Conservation (phyloP, 2,888 invertebrate species). For the Capitulum mitella region DNA sequence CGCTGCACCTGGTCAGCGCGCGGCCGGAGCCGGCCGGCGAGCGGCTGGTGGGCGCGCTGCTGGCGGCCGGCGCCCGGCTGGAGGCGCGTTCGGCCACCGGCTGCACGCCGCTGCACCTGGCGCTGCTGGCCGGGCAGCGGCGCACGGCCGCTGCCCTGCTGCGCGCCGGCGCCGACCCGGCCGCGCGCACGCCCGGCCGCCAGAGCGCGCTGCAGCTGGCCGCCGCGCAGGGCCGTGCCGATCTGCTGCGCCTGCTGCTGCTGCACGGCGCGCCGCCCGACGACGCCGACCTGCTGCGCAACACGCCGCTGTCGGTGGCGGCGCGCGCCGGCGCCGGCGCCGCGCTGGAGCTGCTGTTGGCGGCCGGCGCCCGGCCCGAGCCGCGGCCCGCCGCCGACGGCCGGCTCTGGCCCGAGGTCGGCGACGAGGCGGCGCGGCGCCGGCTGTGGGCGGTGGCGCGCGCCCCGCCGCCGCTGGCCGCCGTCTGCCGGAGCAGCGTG, state of each 20-base stretch:
- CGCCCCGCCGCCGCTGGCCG: background rate
- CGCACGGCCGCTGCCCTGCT: constrained; percentile 35
- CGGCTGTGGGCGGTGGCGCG: background rate
- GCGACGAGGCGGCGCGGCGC: background rate
- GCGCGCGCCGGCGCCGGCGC: constrained; percentile 39
- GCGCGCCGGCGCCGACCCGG: constrained; percentile 37
- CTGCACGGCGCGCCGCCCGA: background rate
- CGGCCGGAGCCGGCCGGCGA: background rate
- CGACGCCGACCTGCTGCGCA: constrained; percentile 34
- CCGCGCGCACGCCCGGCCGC: constrained; percentile 29
- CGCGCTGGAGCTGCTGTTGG: constrained; percentile 39
- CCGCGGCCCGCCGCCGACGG: background rate
- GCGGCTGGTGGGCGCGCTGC: constrained; percentile 24
- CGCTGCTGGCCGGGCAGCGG: constrained; percentile 36
- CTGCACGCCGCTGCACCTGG: constrained; percentile 38
- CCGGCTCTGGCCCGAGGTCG: background rate
- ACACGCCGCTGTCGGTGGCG: constrained; percentile 40
- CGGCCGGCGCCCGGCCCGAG: constrained; percentile 37
- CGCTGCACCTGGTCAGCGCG: constrained; percentile 35
- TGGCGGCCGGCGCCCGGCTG: constrained; percentile 3
- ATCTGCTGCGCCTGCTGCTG: background rate
- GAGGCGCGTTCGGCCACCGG: constrained; percentile 34
- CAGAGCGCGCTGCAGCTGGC: constrained; percentile 9
- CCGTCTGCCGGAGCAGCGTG: background rate
- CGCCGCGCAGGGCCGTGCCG: background rate